Conservation (phyloP, 2,888 invertebrate species). For the Andrena trimmerana region DNA sequence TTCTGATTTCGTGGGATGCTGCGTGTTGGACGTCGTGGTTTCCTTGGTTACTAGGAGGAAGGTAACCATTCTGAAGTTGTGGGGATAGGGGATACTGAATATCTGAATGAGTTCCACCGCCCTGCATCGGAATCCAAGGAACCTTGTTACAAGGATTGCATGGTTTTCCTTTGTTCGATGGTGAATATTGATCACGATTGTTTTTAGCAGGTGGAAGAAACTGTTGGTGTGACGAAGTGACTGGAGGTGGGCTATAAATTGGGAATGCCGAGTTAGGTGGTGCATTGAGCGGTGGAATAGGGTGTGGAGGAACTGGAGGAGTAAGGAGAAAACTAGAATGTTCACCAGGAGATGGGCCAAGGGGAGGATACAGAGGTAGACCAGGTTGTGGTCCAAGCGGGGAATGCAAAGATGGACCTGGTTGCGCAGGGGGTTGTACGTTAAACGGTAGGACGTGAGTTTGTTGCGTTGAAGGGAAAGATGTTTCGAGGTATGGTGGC, state of each 20-base stretch:
- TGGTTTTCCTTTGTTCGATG: slow-evolving; percentile 85
- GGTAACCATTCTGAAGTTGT: slow-evolving; percentile 26
- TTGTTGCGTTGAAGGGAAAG: slow-evolving; percentile 28
- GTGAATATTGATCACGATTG: slow-evolving; percentile 36
- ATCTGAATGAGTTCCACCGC: background rate
- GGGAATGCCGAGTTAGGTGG: slow-evolving; percentile 2
- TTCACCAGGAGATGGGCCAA: background rate
- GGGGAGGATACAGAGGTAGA: background rate
- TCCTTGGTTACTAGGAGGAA: slow-evolving; percentile 16
- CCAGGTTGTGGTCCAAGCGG: slow-evolving; percentile 1
- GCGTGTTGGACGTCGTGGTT: slow-evolving; percentile 51
- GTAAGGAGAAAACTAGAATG: background rate
- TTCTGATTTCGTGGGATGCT: slow-evolving; percentile 70
- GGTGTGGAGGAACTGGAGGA: slow-evolving; percentile 50
- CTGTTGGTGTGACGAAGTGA: slow-evolving; percentile 50
- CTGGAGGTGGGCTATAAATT: slow-evolving; percentile 38
- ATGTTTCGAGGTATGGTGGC: slow-evolving; percentile 29
- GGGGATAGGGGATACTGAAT: background rate
- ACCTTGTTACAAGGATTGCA: slow-evolving; percentile 93
- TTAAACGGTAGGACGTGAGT: slow-evolving; percentile 6
- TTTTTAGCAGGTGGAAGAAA: slow-evolving; percentile 62
- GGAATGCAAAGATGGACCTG: background rate
- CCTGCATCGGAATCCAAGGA: slow-evolving; percentile 91
- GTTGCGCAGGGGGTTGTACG: slow-evolving; percentile 13
- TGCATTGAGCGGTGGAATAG: slow-evolving; percentile 2